Base-by-base conservation (phyloP, 1,140 invertebrate species). In the Magallana ariakensis region DNA sequence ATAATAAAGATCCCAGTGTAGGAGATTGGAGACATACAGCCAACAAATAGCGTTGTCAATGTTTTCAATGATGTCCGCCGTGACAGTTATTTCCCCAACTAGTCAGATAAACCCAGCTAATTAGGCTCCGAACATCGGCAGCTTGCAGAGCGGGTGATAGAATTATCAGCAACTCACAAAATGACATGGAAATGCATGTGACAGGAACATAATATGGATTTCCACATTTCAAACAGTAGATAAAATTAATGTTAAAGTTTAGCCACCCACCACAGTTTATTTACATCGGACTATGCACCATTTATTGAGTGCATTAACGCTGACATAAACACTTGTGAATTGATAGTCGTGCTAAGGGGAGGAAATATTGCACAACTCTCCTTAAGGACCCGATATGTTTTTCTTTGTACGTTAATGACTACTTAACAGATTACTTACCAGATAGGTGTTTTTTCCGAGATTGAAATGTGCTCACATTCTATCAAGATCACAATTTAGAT, bases 401-500 rank as follows among this genome's bases (percentile, higher is more conserved):
- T 15, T 75, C 66, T 26, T 26, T 75, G 22, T 75, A 33, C 66
- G n/a, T 46, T 75, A 75, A 75, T 75, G 22, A 22, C 66, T 26
- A 75, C 66, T 75, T 75, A 75, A 13, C 11, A 75, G 66, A 75
- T 75, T 60, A 75, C 22, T 13, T 75, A 26, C 1, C 22, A 75
- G 66, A 75, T 70, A 26, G 66, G 22, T 75, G 66, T 75, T 75
- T 75, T 75, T 13, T 75, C 26, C 26, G 33, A 75, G 19, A 75
- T 75, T 11, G 66, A 75, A 75, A 33, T 75, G 22, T 26, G 22
- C 66, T 75, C 33, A 75, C 13, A 26, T 75, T 13, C 22, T 10
- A 75, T 75, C 22, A 3, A 75, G 66, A 75, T 75, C 22, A 10
- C 26, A 75, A 75, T 75, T 75, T 33, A 75, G 66, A 75, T 75